Evolutionary conservation across 1,140 invertebrate species (phyloP), one percentile per base, ranked within the genome.

Genomic region (Temnothorax curvispinosus): DNA sequence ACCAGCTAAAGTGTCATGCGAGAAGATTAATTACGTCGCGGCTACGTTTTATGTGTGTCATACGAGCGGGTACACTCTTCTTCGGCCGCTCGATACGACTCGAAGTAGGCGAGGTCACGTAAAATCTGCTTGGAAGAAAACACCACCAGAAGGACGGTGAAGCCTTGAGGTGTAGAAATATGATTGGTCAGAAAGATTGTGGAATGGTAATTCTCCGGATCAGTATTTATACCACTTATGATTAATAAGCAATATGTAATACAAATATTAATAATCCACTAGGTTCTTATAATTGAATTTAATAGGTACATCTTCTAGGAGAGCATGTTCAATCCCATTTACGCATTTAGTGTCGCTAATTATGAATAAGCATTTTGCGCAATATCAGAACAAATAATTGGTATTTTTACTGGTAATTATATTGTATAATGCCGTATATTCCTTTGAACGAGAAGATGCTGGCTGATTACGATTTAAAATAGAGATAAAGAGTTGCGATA

Each of bases 21-120:
- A 88, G 90, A 94, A 94, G 93, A 94, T 94, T 93, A 94, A 94
- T 94, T 94, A 90, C 93, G 47, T 58, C 64, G 47, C 76, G 38
- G 58, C 64, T 69, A 86, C 87, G 71, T 89, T 91, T 91, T 91
- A 91, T 88, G 86, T 84, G 85, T 89, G 88, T 86, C 91, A 91
- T 89, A 85, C 89, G 78, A 90, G 67, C 21, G 69, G 64, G 71
- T 62, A 74, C 78, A 76, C 82, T 88, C 76, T 84, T 90, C 67
- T 87, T 90, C 87, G 67, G 44, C 27, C 89, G 86, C 47, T 72
- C 76, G 85, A 78, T 87, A 89, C 85, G 54, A 32, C 76, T 84
- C 50, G 77, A 87, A 87, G 65, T 87, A 60, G 75, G 27, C 47
- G 67, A 77, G 77, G 32, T 85, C 58, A 32, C 27, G 52, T 69